Evolutionary conservation across 2,888 invertebrate genomes (phyloP).

Genomic region (Calameuta idolon): DNA sequence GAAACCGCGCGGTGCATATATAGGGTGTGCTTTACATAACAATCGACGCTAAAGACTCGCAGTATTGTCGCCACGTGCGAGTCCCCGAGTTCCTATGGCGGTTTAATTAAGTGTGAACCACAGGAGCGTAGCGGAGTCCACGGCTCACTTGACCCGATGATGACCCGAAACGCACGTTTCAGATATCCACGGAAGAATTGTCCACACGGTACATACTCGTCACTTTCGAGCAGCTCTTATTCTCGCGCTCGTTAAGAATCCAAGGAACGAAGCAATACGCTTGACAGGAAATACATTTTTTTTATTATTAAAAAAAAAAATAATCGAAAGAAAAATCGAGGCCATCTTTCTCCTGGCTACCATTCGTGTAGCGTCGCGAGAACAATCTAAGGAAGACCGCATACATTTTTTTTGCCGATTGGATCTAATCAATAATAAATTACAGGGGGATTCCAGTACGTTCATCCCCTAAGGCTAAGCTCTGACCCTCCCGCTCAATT

Average conservation of each 20-base stretch:
- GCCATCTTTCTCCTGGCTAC: not conserved
- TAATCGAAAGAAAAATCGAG: not conserved
- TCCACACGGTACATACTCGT: conserved; percentile 21
- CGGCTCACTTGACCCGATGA: conserved; percentile 66
- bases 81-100: conserved; percentile 57
- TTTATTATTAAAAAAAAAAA: not conserved
- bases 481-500: conserved; percentile 66
- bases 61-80: conserved; percentile 66
- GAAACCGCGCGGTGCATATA: conserved; percentile 54
- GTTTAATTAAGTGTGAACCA: conserved; percentile 68
- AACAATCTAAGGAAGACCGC: conserved; percentile 1
- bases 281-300: not conserved
- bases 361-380: not conserved
- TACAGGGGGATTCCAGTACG: conserved; percentile 61
- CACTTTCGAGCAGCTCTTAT: conserved; percentile 2
- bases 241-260: conserved; percentile 24
- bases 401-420: conserved; percentile 51
- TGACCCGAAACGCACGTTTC: conserved; percentile 50
- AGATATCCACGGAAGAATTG: conserved; percentile 52
- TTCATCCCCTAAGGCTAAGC: conserved; percentile 58
- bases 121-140: conserved; percentile 60
- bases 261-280: not conserved
- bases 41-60: conserved; percentile 66
- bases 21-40: conserved; percentile 66
- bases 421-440: conserved; percentile 67